phyloP scores from a whole-genome alignment of 2,797 vertebrate genomes.

The Halcyon badia region DNA sequence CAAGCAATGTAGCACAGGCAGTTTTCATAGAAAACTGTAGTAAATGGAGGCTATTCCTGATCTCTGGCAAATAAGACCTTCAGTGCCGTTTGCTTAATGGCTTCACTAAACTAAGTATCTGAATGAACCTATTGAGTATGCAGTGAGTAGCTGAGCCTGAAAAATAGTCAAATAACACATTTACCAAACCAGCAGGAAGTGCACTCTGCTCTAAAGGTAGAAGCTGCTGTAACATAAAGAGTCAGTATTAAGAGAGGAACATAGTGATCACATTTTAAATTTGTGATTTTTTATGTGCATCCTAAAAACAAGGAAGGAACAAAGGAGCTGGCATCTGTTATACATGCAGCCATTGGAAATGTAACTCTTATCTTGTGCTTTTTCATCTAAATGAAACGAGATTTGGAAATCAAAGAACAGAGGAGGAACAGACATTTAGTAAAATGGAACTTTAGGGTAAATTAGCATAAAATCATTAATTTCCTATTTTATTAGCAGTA shows the following conservation, averaged over 20 bases:
- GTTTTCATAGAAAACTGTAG: constrained; percentile 12
- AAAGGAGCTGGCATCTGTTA: neutral
- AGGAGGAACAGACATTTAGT: neutral
- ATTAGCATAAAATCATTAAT: neutral
- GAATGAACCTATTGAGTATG: neutral
- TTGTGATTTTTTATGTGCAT: neutral
- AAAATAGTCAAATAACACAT: constrained; percentile 4
- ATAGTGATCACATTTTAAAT: neutral
- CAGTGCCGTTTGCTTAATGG: constrained; percentile 19
- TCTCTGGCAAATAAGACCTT: constrained; percentile 26
- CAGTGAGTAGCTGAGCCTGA: neutral
- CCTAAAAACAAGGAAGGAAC: neutral
- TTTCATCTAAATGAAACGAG: neutral
- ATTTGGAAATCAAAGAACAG: neutral
- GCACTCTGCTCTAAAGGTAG: neutral
- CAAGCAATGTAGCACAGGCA: neutral
- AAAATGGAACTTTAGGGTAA: neutral
- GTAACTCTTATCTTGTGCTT: neutral
- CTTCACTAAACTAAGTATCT: neutral
- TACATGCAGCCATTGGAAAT: neutral
- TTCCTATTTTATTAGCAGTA: neutral
- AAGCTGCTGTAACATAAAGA: neutral
- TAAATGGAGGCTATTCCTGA: constrained; percentile 10
- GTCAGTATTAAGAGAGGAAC: neutral
- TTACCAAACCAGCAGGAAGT: neutral